Evolutionary conservation across 2,888 invertebrate genomes (phyloP), one percentile per base, ranked within the genome.

Genomic region (Rhogogaster chlorosoma): DNA sequence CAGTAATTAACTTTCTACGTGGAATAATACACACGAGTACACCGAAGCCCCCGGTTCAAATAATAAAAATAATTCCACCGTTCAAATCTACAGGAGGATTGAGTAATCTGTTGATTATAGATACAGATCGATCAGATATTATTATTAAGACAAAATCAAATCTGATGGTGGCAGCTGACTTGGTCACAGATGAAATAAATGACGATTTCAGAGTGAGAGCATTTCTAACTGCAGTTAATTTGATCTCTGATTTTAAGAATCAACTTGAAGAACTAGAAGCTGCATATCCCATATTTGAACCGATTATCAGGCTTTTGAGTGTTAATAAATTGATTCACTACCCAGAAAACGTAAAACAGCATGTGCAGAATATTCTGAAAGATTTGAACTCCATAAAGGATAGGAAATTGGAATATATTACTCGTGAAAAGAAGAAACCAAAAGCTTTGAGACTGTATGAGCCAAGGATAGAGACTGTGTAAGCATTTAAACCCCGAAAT

Each of bases 401-500:
- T 6, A 95, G 95, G 87, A 95, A 95, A 42, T 94, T 96, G 86
- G 94, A 95, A 18, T 95, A 95, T 67, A 89, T 97, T 85, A 91
- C 95, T 15, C 92, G 95, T 86, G 95, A 96, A 73, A 96, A 96
- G 88, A 96, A 96, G 87, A 96, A 95, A 91, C 98, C 98, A 0
- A 98, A 97, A 93, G 96, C 97, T 0, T 94, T 99, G 87, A 96
- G 97, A 89, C 93, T 98, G 80, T 97, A 98, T 90, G 98, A 99
- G 92, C 99, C 99, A 0, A 96, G 96, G 90, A 95, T 99, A 87
- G 97, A 97, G 89, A 96, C 96, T 93, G 96, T 98, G 95, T 98
- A 95, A 95, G 97, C 96, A 87, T 86, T 85, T 38, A 32, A 4
- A 32, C 15, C 53, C 83, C 22, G 64, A 45, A 61, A 64, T 64